Evolutionary conservation across 2,113 vertebrate species (phyloP), one percentile per base, ranked within the genome.

Genomic region (Centropus unirufus): DNA sequence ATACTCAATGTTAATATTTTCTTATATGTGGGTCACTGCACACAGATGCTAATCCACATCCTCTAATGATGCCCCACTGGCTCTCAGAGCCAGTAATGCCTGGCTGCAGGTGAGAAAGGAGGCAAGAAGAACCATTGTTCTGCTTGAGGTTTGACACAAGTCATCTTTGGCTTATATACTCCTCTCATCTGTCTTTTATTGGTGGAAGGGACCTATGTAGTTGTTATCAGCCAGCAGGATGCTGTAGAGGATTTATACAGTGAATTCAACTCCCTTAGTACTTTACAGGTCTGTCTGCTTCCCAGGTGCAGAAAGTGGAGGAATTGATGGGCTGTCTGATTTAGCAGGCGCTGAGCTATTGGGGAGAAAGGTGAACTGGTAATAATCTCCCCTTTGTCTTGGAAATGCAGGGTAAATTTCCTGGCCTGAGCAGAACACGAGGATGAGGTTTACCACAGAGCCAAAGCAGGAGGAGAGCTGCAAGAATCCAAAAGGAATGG

Each of bases 91-190:
- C 17, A 9, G 36, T 3, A 26, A 29, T 34, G 49, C 54, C 49
- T 76, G 78, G n/a, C 75, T 83, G 72, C 63, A 66, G 75, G 40
- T 86, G 79, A 39, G 46, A 74, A 88, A 59, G 32, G 22, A 92
- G 59, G 74, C 29, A 85, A 66, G 55, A 90, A 82, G 52, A 30
- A 24, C 13, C 64, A 55, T 36, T 36, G 36, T 44, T 72, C 44
- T 72, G 10, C 66, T 66, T 80, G 77, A 63, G 52, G 20, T 61
- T 75, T 90, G 74, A 63, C 42, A 51, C 34, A 59, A 59, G 36
- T 32, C 39, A 16, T 46, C 55, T 77, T 82, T 40, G 91, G 73
- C 34, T 20, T 30, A 14, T 4, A 5, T 12, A 5, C 52, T 58
- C 22, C 12, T 87, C 81, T 95, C 27, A 51, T 70, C 34, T 76